A percentile compares a stretch with the other conserved stretches of the same genome.
Conservation (phyloP, 2,888 invertebrate species). For the Cantharis nigra region DNA sequence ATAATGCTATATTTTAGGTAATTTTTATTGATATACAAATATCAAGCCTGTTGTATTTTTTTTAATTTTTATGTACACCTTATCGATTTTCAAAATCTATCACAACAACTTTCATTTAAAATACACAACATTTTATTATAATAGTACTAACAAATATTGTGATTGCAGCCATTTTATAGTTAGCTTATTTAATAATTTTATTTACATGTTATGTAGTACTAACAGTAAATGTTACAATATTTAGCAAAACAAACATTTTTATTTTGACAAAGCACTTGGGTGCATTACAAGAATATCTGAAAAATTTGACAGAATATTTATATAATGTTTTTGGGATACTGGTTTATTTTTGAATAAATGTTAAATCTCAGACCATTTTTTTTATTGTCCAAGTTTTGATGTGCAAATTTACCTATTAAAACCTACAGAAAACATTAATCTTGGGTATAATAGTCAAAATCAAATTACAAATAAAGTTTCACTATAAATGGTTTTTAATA, state of each 20-base stretch:
- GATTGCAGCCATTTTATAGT: not conserved
- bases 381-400: not conserved
- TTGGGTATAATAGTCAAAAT: too few species aligned
- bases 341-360: constrained; percentile 29
- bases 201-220: not conserved
- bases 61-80: constrained; percentile 26
- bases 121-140: not conserved
- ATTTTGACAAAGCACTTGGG: not conserved
- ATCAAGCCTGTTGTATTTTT: constrained; percentile 9
- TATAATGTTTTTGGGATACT: constrained; percentile 19
- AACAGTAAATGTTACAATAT: not conserved
- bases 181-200: constrained; percentile 1
- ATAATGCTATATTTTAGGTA: constrained; percentile 16
- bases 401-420: too few species aligned
- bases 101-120: not conserved
- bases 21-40: constrained; percentile 7
- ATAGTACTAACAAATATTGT: not conserved
- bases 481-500: too few species aligned
- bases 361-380: constrained; percentile 1
- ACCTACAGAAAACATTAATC: too few species aligned
- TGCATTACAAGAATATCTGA: not conserved
- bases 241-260: not conserved
- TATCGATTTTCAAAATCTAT: constrained; percentile 5
- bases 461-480: too few species aligned
- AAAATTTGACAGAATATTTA: not conserved